Evolutionary conservation across 1,140 invertebrate species (phyloP).

Genomic region (Trichonephila clavipes): DNA sequence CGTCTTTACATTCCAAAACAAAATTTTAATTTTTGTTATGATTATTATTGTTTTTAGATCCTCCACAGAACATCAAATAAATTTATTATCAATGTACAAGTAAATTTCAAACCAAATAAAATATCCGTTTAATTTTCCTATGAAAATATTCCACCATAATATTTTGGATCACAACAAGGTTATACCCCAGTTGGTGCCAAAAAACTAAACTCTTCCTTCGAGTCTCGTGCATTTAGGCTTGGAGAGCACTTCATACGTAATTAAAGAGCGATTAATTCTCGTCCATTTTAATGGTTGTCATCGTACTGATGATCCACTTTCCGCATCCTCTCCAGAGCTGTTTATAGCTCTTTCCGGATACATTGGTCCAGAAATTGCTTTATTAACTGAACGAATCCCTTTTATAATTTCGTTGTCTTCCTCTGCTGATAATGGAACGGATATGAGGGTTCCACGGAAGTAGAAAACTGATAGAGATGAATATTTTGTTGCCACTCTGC

Average conservation of each 20-base stretch:
- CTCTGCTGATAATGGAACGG: slow-evolving; percentile 11
- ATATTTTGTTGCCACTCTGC: not conserved
- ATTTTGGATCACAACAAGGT: too few species aligned
- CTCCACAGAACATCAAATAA: too few species aligned
- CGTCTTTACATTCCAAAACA: too few species aligned
- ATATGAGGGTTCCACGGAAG: not conserved
- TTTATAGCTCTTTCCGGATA: slow-evolving; percentile 39
- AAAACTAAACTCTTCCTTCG: too few species aligned
- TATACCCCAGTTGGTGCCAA: too few species aligned
- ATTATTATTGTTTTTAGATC: too few species aligned
- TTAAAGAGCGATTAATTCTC: slow-evolving; percentile 58
- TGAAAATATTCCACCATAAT: too few species aligned
- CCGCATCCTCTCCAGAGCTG: slow-evolving; percentile 32
- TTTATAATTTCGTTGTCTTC: slow-evolving; percentile 13
- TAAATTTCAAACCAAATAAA: too few species aligned
- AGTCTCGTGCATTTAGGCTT: not conserved
- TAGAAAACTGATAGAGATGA: slow-evolving; percentile 1
- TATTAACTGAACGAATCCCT: slow-evolving; percentile 16
- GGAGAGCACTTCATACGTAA: not conserved
- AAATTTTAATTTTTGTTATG: too few species aligned
- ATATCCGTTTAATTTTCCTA: too few species aligned
- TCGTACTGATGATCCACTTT: slow-evolving; percentile 50
- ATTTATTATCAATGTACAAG: too few species aligned
- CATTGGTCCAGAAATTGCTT: slow-evolving; percentile 32
- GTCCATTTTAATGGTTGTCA: slow-evolving; percentile 45